These are phyloP conservation scores for Harlomillsia oculata DNA, from an alignment of 1,140 invertebrate species.

Conservation along the genomic window DNA sequence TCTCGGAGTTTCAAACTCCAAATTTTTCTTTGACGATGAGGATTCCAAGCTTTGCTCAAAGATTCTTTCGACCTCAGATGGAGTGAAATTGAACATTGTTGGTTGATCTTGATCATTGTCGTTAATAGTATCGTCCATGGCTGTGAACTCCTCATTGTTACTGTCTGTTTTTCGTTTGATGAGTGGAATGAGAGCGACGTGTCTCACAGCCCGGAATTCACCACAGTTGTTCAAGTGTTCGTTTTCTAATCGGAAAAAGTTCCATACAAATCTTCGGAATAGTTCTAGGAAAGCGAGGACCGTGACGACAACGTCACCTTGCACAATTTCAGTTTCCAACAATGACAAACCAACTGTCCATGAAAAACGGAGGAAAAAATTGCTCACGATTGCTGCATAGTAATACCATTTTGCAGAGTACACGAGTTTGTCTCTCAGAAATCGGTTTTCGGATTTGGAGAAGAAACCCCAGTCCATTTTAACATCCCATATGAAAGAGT, in stretches of 20 bases:
- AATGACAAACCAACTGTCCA: slow-evolving; percentile 82
- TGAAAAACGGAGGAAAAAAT: slow-evolving; percentile 84
- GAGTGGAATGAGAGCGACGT: slow-evolving; percentile 94
- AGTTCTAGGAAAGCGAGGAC: slow-evolving; percentile 87
- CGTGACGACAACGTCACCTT: slow-evolving; percentile 75
- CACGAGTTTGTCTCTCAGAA: slow-evolving; percentile 55
- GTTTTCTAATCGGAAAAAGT: slow-evolving; percentile 98
- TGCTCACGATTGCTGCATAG: slow-evolving; percentile 94
- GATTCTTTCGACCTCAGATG: no score
- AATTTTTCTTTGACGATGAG: no score
- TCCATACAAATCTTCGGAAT: slow-evolving; percentile 97
- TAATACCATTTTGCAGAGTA: slow-evolving; percentile 64
- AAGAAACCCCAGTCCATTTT: slow-evolving; percentile 98
- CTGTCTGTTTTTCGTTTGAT: not conserved
- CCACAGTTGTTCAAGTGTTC: slow-evolving; percentile 99
- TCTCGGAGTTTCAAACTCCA: no score
- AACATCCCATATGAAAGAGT: slow-evolving; percentile 88
- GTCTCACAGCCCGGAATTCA: slow-evolving; percentile 94
- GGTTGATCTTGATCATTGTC: no score
- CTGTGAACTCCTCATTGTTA: not conserved
- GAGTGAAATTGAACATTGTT: no score
- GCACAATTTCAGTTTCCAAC: slow-evolving; percentile 67
- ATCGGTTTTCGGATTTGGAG: slow-evolving; percentile 53
- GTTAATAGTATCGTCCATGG: not conserved
- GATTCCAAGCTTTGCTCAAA: no score